phyloP scores from a whole-genome alignment of 1,140 invertebrate genomes.

The Pachyrhynchus sulphureomaculatus region DNA sequence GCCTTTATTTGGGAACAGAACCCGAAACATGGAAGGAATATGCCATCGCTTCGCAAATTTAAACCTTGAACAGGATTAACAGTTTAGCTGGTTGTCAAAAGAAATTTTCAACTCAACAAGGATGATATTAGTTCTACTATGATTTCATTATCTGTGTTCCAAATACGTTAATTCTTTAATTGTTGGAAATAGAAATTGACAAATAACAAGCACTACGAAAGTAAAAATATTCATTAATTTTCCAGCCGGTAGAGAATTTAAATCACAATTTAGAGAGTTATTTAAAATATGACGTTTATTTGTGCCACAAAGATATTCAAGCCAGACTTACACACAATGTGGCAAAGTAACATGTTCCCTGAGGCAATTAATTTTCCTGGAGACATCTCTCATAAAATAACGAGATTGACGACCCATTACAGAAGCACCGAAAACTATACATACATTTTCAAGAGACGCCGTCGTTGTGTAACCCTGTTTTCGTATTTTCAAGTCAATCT shows the following conservation, averaged over 20 bases:
- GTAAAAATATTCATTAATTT: too few relatives aligned
- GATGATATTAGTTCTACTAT: too few relatives aligned
- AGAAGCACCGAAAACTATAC: slow-evolving; percentile 13
- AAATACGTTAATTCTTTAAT: too few relatives aligned
- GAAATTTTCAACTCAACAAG: too few relatives aligned
- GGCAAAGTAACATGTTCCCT: slow-evolving; percentile 25
- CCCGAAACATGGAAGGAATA: too few relatives aligned
- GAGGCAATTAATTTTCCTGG: slow-evolving; percentile 28
- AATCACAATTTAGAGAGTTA: slow-evolving; percentile 26
- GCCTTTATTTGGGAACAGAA: too few relatives aligned
- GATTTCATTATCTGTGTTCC: too few relatives aligned
- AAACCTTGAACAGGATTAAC: too few relatives aligned
- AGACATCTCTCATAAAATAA: slow-evolving; percentile 30
- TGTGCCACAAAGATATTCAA: slow-evolving; percentile 24
- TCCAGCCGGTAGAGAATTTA: slow-evolving; percentile 2
- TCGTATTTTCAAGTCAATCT: slow-evolving; percentile 7
- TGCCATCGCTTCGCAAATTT: too few relatives aligned
- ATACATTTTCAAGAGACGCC: not conserved
- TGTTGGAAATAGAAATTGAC: too few relatives aligned
- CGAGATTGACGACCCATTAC: slow-evolving; percentile 27
- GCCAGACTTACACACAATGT: slow-evolving; percentile 29
- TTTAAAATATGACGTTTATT: slow-evolving; percentile 29
- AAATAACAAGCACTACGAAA: too few relatives aligned
- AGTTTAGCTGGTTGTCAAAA: too few relatives aligned
- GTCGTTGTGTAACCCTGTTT: not conserved